These are phyloP conservation scores for Dallia pectoralis DNA, from an alignment of 2,797 vertebrate genomes.

Conservation along the genomic window DNA sequence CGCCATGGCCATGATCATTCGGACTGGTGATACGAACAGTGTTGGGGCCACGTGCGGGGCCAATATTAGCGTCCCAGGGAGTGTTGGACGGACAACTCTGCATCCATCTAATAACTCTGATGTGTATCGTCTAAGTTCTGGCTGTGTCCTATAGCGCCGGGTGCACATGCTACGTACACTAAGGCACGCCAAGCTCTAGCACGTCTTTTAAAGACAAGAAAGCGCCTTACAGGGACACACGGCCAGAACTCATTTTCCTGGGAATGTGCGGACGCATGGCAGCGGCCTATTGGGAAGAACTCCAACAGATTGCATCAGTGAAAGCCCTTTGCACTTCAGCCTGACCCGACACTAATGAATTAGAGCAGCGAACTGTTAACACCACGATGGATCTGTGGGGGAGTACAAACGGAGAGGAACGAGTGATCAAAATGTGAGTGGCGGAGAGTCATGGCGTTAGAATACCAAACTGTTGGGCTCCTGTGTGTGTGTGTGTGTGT, in stretches of 20 bases:
- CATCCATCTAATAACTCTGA: conserved; percentile 10
- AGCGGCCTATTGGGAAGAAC: conserved; percentile 11
- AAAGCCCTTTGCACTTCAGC: conserved; percentile 67
- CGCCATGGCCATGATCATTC: conserved; percentile 36
- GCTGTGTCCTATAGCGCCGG: conserved; percentile 42
- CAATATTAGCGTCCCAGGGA: conserved; percentile 55
- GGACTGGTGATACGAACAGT: conserved; percentile 25
- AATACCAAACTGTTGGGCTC: conserved; percentile 60
- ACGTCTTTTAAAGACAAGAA: conserved; percentile 70
- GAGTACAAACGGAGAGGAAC: conserved; percentile 53
- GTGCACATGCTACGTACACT: conserved; percentile 54
- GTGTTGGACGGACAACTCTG: conserved; percentile 52
- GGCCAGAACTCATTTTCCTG: conserved; percentile 56
- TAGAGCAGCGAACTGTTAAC: conserved; percentile 71
- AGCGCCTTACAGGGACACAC: conserved; percentile 53
- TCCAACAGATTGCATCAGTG: conserved; percentile 61
- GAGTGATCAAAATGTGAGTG: conserved; percentile 64
- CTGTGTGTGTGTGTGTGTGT: conserved; percentile 38
- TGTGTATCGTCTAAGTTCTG: conserved; percentile 33
- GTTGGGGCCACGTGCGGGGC: conserved; percentile 52
- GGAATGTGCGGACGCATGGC: conserved; percentile 59
- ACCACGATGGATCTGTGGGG: conserved; percentile 61
- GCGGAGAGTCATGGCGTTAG: conserved; percentile 61
- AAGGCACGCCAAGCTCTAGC: conserved; percentile 59
- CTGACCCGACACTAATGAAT: conserved; percentile 76